Evolutionary conservation across 2,797 vertebrate genomes (phyloP), one percentile per base, ranked within the genome.

Genomic region (Acanthurus leucopareius): DNA sequence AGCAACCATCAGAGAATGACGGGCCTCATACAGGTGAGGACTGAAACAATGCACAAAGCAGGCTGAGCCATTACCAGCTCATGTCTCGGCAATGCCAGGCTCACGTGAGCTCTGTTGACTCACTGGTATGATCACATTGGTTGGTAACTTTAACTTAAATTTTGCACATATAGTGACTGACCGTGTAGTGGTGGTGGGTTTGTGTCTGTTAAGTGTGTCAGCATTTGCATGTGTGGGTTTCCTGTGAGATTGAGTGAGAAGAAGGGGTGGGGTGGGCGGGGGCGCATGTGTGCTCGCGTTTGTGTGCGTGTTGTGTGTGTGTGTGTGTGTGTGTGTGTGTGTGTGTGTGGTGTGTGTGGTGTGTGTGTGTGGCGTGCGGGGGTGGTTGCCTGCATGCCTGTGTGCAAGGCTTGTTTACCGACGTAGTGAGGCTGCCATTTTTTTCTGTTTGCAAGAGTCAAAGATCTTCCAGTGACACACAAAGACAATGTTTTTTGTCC

Each of bases 141-240:
- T 70, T 51, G 40, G 63, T 28, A 60, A 77, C 80, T 72, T 51
- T 44, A 51, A 81, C 66, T 61, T 77, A 47, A 87, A 81, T 48
- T 74, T 51, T 40, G 66, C 71, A 58, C 73, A 60, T 53, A 68
- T 4, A 15, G 58, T 48, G 56, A 73, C 65, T 83, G 83, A 82
- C 84, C 81, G 48, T 75, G 79, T 52, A 76, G 56, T 48, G 70
- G 59, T 7, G 72, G 73, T 60, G 84, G 74, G 75, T 81, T 82
- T 68, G 64, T 52, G 82, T 79, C 82, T 60, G 82, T 75, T 85
- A 70, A 64, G 9, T 57, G 69, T 83, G 79, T 89, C 61, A 73
- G 82, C 59, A 78, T 91, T 92, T 84, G 89, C 79, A 88, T 76
- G 83, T 90, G 91, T 91, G 88, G 86, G 86, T 89, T 93, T 94